A percentile compares a stretch with the other conserved stretches of the same genome.
These are phyloP conservation scores for Alosa alosa DNA, from an alignment of 2,113 vertebrate genomes.

Conservation along the genomic window DNA sequence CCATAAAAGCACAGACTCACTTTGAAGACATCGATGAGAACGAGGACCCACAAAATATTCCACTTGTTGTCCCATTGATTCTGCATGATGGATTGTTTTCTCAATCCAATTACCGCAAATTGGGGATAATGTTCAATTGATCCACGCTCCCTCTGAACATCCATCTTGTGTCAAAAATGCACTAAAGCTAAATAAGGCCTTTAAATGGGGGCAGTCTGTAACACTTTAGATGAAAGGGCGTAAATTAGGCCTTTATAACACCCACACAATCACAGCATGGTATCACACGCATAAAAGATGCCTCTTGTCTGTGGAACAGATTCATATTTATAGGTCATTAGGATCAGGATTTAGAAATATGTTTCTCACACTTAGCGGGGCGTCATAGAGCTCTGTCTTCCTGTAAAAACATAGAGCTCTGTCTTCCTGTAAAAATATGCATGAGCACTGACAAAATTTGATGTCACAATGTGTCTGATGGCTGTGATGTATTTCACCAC, in stretches of 20 bases:
- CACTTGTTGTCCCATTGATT: conserved; percentile 53
- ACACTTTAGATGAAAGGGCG: conserved; percentile 34
- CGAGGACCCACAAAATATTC: conserved; percentile 36
- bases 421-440: neutral
- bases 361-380: neutral
- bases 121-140: conserved; percentile 60
- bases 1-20: conserved; percentile 36
- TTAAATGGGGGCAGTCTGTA: conserved; percentile 34
- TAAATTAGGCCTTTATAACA: conserved; percentile 13
- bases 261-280: conserved; percentile 1
- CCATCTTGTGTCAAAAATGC: conserved; percentile 54
- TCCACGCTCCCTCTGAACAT: conserved; percentile 47
- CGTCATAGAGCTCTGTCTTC: neutral
- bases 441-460: neutral
- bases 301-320: neutral
- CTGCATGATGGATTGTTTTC: conserved; percentile 52
- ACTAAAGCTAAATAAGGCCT: conserved; percentile 39
- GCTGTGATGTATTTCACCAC: neutral
- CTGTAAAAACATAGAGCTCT: neutral
- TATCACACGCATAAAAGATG: neutral
- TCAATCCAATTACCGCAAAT: conserved; percentile 60
- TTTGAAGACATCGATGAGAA: conserved; percentile 45
- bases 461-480: neutral
- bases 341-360: neutral
- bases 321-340: neutral